Conservation (phyloP, 2,888 invertebrate genomes). For the Pseudococcus viburni region DNA sequence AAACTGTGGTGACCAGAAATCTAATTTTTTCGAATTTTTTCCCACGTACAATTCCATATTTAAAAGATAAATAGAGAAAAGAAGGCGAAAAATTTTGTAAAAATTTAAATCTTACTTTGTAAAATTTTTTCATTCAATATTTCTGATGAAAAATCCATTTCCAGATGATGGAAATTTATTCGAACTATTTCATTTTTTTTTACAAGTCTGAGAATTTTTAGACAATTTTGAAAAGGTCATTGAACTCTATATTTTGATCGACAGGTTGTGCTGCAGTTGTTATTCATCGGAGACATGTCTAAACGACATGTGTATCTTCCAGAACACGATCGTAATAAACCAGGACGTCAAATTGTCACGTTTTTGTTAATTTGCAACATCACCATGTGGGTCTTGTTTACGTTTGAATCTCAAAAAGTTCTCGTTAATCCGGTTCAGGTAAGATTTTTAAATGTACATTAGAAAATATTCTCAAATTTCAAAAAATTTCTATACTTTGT, state of each 20-base stretch:
- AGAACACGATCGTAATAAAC: conserved; percentile 94
- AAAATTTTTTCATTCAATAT: no score
- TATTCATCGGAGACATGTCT: conserved; percentile 94
- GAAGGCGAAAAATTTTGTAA: no score
- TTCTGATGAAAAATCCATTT: no score
- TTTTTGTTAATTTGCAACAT: conserved; percentile 95
- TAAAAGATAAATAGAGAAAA: no score
- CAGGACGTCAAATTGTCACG: conserved; percentile 94
- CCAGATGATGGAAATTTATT: no score
- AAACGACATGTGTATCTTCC: conserved; percentile 91
- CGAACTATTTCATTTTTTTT: background rate
- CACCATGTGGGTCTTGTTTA: conserved; percentile 96
- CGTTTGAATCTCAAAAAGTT: conserved; percentile 94
- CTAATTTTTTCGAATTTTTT: no score
- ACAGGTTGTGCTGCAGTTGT: conserved; percentile 90
- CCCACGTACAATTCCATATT: no score
- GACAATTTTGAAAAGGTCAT: background rate
- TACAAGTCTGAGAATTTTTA: background rate
- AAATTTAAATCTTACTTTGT: no score
- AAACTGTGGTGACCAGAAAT: no score
- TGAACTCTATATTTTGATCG: conserved; percentile 67
- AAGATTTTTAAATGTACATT: conserved; percentile 70
- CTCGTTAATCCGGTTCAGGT: conserved; percentile 87
- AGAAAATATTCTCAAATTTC: background rate
- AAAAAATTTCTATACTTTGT: background rate